Evolutionary conservation across 2,888 invertebrate genomes (phyloP).

Genomic region (Choristoneura rosaceana): DNA sequence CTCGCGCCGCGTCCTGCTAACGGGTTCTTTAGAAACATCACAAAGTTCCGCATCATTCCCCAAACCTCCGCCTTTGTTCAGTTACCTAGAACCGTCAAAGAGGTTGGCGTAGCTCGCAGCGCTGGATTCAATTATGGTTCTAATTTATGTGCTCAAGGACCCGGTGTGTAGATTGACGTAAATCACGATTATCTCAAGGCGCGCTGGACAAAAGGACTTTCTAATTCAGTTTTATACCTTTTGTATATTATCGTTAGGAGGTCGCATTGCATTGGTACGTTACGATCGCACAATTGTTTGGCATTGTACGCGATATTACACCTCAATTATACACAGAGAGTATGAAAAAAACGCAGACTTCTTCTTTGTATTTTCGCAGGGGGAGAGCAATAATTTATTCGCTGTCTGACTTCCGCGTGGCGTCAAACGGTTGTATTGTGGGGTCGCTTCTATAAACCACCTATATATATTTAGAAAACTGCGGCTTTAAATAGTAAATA

Average conservation of each 20-base stretch:
- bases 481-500: conserved; percentile 1
- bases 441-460: conserved; percentile 58
- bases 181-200: conserved; percentile 67
- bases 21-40: conserved; percentile 61
- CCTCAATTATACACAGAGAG: conserved; percentile 74
- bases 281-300: conserved; percentile 62
- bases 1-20: conserved; percentile 54
- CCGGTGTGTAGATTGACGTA: conserved; percentile 67
- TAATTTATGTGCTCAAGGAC: conserved; percentile 60
- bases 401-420: conserved; percentile 69
- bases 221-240: conserved; percentile 66
- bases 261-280: conserved; percentile 60
- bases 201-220: conserved; percentile 67
- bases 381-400: conserved; percentile 73
- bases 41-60: conserved; percentile 53
- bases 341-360: conserved; percentile 62
- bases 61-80: conserved; percentile 58
- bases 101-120: conserved; percentile 54
- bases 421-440: conserved; percentile 59
- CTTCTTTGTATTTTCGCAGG: conserved; percentile 65
- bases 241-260: conserved; percentile 60
- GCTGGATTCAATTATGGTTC: conserved; percentile 55
- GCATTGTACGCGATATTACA: conserved; percentile 73
- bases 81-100: conserved; percentile 56
- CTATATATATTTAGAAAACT: conserved; percentile 50